Conservation (phyloP, 1,140 invertebrate genomes). For the Zelostemma sp. region DNA sequence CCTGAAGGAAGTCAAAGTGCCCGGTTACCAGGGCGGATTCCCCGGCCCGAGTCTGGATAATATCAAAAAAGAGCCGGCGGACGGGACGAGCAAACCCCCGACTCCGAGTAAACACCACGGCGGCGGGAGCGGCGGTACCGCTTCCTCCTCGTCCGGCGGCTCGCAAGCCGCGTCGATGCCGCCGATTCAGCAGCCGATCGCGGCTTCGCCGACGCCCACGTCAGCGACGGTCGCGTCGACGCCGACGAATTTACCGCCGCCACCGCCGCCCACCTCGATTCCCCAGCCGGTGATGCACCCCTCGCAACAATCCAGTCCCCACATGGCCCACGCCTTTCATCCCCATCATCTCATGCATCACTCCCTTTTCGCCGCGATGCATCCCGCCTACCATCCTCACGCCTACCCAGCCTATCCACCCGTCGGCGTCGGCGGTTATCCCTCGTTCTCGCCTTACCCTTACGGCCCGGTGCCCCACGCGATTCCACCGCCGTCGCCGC, state of each 20-base stretch:
- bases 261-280: slow-evolving; percentile 76
- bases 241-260: slow-evolving; percentile 57
- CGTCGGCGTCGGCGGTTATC: too few species aligned
- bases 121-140: slow-evolving; percentile 11
- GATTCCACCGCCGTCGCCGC: slow-evolving; percentile 78
- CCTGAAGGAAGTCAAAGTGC: slow-evolving; percentile 84
- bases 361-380: slow-evolving; percentile 76
- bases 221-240: slow-evolving; percentile 69
- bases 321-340: slow-evolving; percentile 75
- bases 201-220: slow-evolving; percentile 63
- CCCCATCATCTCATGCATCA: slow-evolving; percentile 78
- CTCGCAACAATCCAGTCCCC: slow-evolving; percentile 75
- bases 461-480: too few species aligned
- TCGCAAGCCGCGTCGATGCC: slow-evolving; percentile 59
- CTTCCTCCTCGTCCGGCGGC: slow-evolving; percentile 34
- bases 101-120: slow-evolving; percentile 60
- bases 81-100: slow-evolving; percentile 66
- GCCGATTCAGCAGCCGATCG: slow-evolving; percentile 59
- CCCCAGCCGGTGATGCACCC: slow-evolving; percentile 79
- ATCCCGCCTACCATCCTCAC: slow-evolving; percentile 79
- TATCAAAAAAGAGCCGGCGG: slow-evolving; percentile 81
- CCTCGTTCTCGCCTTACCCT: too few species aligned
- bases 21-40: slow-evolving; percentile 74
- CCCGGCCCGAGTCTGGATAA: slow-evolving; percentile 76
- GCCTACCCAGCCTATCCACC: slow-evolving; percentile 79